Evolutionary conservation across 2,113 vertebrate genomes (phyloP), one percentile per base, ranked within the genome.

Genomic region (Australoheros scitulus): DNA sequence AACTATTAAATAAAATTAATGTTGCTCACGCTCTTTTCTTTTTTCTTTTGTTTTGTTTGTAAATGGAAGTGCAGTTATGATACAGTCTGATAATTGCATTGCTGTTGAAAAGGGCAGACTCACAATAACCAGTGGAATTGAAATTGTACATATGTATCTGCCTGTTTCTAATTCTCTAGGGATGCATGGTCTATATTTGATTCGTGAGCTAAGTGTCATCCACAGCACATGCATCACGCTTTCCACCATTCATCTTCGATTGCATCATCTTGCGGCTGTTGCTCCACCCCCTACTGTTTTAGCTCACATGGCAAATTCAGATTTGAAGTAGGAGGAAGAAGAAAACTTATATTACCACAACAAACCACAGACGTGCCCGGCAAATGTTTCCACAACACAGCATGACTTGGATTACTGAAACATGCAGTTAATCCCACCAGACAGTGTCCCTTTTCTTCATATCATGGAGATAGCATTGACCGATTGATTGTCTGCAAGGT

Each of bases 371-470:
- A 90, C 88, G 76, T 77, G 65, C 47, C 85, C 75, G 58, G 64
- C 60, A 82, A 87, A 82, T 34, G 64, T 88, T 70, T 77, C 61
- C 84, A 57, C 80, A 81, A 88, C 76, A 86, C 85, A 64, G 72
- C 77, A 74, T 56, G 76, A 79, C 91, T 81, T 90, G 75, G 85
- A 94, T 94, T 91, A 90, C 68, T 87, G 87, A 91, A 93, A 93
- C 92, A 91, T 85, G 78, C 43, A 61, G 77, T 88, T 93, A 87
- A 93, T 89, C 90, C 82, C 50, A 80, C 56, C 79, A 70, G 72
- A 64, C 79, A 88, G 84, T 29, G 1, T 20, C 41, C 68, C 68
- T 74, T 89, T 80, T 58, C 80, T 90, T 84, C 68, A 82, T 82
- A 88, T 93, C 79, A 88, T 68, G 58, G 17, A 57, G 65, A 83